Base-by-base conservation (phyloP, 2,888 invertebrate species). In the Drosophila mayaguana region DNA sequence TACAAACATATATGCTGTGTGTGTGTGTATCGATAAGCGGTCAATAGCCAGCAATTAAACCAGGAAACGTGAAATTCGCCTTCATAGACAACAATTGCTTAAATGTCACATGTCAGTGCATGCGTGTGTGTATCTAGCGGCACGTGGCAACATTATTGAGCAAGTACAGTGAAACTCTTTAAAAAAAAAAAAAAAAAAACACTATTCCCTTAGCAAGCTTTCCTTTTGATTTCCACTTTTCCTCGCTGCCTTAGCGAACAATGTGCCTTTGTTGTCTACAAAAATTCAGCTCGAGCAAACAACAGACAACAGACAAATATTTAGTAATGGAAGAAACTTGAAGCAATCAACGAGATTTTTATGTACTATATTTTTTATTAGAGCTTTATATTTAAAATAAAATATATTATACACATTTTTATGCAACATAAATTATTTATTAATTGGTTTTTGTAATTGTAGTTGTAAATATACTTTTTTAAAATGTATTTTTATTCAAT, bases 41-140 rank as follows among this genome's bases (percentile, higher is more conserved):
- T 59, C 75, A 75, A 65, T 75, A 64, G 71, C 64, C 76, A 62
- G 46, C 62, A 75, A 75, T 75, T 75, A 75, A 75, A 75, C 70
- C 76, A 75, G 75, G 69, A 78, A 77, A 65, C 74, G 78, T 72
- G 57, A 73, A 78, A 57, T 70, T 69, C 70, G 75, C 67, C 64
- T 75, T 68, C 63, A 56, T 36, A 60, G 61, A 42, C 63, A 61
- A 68, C 63, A 61, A 68, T 55, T 59, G 36, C 42, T 50, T 62
- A 83, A 80, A 83, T 77, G 80, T 66, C 78, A 80, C 54, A 54
- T 55, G 12, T 51, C 25, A 20, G 20, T 45, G 42, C 7, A 38
- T 25, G 42, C 45, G 16, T 43, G 28, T 42, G 28, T 40, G 42
- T 43, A 12, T 51, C 20, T 34, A 20, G 3, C 14, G 5, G 40